Base-by-base conservation (phyloP, 1,140 invertebrate species). In the Thaumetopoea pityocampa region DNA sequence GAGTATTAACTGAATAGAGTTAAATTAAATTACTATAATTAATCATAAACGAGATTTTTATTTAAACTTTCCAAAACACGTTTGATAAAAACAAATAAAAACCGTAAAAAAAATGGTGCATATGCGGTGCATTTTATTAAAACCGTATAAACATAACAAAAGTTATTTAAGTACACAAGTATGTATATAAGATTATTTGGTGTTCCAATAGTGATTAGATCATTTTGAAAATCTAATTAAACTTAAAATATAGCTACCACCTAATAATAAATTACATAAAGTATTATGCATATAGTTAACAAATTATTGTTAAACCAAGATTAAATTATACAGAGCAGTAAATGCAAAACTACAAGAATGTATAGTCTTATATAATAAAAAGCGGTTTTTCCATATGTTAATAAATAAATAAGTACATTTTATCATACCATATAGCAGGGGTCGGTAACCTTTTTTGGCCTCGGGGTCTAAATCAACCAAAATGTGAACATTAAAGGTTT, bases 171-270 rank as follows among this genome's bases (percentile, higher is more conserved):
- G 9, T 37, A 36, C 30, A 29, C 41, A 45, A 35, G 22, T 28
- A 50, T 17, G 37, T 26, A 51, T 37, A 50, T 46, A n/a, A n/a
- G n/a, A n/a, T n/a, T n/a, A 45, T 61, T 60, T 61, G 52, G 52
- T 45, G 45, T 47, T 29, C 46, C 17, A 36, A 14, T 20, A 16
- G 36, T 56, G 52, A 56, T 51, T 46, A 19, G 8, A 58, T 58
- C 54, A 57, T 45, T 18, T 12, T 48, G 40, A 50, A 24, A 18
- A 24, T 23, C 17, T 26, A 23, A 10, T 22, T 7, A 15, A 22
- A 11, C 14, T 17, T 43, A 14, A n/a, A 20, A 14, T 29, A 15
- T 12, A 5, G 1, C 2, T 20, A 14, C n/a, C 17, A 19, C n/a
- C n/a, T n/a, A n/a, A n/a, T n/a, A n/a, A n/a, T n/a, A n/a, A n/a